Evolutionary conservation across 2,797 vertebrate species (phyloP), one percentile per base, ranked within the genome.

Genomic region (Cyclura pinguis): DNA sequence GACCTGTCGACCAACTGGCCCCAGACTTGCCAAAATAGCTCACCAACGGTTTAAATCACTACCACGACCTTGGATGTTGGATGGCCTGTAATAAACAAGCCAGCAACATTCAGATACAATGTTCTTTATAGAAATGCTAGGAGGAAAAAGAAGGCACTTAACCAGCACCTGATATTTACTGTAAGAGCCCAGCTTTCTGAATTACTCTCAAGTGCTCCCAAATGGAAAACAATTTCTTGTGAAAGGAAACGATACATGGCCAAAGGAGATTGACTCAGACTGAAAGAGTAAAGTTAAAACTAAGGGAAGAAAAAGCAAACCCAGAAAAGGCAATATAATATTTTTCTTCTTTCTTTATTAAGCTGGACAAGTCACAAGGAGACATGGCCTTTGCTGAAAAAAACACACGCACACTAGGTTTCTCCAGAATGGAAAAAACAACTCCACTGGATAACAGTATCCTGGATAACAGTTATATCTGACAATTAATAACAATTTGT

Each of bases 71-170:
- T 12, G 42, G 9, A 47, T 29, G 22, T 50, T 78, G 76, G 47
- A 42, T 78, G 42, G 18, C 18, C 22, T 42, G 9, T 78, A 42
- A 64, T 64, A 73, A 77, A 13, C 2, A 27, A 47, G 55, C 2
- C 27, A 47, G 2, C 10, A 50, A 59, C 55, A 42, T 88, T 82
- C 16, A 80, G 3, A 20, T 89, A 64, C 29, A 16, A 10, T 24
- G 62, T 84, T 76, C 32, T 84, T 12, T 29, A 22, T 12, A 76
- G 52, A 74, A 74, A 4, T 29, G 29, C 12, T 42, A 86, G 84
- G 89, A 78, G 87, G 4, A 59, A 32, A 86, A 89, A 18, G 29
- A 90, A 93, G 83, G 87, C 35, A 22, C 29, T 85, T n/a, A 74
- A 50, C 38, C n/a, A 8, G 52, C 1, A 57, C 22, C 72, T 86